phyloP scores from a whole-genome alignment of 2,888 invertebrate species.

The Eucriotettix oculatus region DNA sequence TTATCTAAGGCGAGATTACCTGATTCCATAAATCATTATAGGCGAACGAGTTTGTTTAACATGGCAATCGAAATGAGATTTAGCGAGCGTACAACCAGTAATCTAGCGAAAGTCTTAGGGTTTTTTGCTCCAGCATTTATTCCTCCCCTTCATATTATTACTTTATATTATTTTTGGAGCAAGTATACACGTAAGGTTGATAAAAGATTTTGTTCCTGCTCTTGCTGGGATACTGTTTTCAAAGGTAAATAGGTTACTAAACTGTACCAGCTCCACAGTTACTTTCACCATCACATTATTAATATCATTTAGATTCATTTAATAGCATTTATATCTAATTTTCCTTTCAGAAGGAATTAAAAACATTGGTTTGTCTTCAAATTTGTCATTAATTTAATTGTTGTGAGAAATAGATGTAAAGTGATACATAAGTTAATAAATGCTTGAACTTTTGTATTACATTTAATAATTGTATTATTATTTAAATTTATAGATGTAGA shows the following conservation, averaged over 20 bases:
- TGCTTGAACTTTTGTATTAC: no score
- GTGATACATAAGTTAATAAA: no score
- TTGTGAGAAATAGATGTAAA: no score
- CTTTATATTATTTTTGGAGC: slow-evolving; percentile 48
- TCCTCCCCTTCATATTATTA: slow-evolving; percentile 42
- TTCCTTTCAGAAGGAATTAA: no score
- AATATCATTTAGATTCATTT: not conserved
- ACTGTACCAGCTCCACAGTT: not conserved
- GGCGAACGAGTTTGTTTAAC: no score
- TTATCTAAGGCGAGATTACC: no score
- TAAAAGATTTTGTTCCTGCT: slow-evolving; percentile 45
- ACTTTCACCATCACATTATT: not conserved
- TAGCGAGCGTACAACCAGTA: no score
- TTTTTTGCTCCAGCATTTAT: slow-evolving; percentile 30
- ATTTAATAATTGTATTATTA: no score
- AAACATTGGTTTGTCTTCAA: no score
- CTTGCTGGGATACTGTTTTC: slow-evolving; percentile 62
- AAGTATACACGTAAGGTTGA: slow-evolving; percentile 48
- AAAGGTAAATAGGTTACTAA: slow-evolving; percentile 42
- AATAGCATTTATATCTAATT: not conserved
- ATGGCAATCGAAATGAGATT: no score
- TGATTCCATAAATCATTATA: no score
- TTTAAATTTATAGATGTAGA: not conserved
- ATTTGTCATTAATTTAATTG: no score
- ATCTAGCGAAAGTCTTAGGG: slow-evolving; percentile 11